A percentile compares a stretch with the other conserved stretches of the same genome.
Evolutionary conservation across 1,140 invertebrate genomes (phyloP).

Genomic region (Agrilus planipennis): DNA sequence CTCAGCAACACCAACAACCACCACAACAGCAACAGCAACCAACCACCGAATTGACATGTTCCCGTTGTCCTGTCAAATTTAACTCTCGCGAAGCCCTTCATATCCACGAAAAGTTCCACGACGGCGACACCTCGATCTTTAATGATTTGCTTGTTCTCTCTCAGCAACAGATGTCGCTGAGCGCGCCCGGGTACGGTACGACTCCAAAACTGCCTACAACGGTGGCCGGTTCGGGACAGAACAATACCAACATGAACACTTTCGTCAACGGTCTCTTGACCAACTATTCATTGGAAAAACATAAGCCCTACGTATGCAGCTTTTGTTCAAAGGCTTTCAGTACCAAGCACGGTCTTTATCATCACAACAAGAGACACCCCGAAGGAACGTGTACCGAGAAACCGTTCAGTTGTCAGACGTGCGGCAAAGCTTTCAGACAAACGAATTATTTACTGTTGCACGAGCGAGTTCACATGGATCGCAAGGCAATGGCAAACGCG

Average conservation of each 20-base stretch:
- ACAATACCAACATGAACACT: too few species aligned
- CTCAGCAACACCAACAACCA: conserved; percentile 8
- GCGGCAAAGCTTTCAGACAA: conserved; percentile 78
- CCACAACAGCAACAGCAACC: conserved; percentile 17
- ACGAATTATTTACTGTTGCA: conserved; percentile 71
- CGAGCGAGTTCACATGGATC: conserved; percentile 69
- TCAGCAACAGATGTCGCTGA: too few species aligned
- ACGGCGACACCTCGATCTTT: conserved; percentile 69
- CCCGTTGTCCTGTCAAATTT: conserved; percentile 53
- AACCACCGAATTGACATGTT: conserved; percentile 28
- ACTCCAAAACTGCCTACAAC: too few species aligned
- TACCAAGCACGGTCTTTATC: conserved; percentile 65
- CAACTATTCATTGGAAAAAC: conserved; percentile 33
- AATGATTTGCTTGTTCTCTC: conserved; percentile 72
- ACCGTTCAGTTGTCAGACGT: conserved; percentile 70
- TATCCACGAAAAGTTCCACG: conserved; percentile 67
- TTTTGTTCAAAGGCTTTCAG: conserved; percentile 77
- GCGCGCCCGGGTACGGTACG: too few species aligned
- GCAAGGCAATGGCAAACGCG: too few species aligned
- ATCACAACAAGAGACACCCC: conserved; percentile 61
- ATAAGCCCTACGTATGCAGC: conserved; percentile 69
- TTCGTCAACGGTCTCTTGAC: too few species aligned
- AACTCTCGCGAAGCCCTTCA: conserved; percentile 61
- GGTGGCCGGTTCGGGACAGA: too few species aligned
- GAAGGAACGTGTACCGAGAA: conserved; percentile 68